These are phyloP conservation scores for Benthosema pterotum DNA, from an alignment of 2,797 vertebrate genomes.

Conservation along the genomic window DNA sequence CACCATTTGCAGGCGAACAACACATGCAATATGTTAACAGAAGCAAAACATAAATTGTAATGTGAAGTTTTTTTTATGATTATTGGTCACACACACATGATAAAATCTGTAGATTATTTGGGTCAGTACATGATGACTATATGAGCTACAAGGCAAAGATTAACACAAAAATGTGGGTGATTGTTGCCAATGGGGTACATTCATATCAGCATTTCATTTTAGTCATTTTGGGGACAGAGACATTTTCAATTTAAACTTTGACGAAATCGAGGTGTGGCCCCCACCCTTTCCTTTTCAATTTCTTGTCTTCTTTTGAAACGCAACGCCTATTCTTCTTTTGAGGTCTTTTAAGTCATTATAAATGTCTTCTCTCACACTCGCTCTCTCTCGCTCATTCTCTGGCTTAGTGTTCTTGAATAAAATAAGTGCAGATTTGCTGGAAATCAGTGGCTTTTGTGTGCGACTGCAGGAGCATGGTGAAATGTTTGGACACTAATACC, in stretches of 20 bases:
- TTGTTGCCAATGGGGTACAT: constrained; percentile 51
- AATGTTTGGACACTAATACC: constrained; percentile 99
- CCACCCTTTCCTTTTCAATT: constrained; percentile 59
- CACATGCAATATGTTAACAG: constrained; percentile 54
- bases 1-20: constrained; percentile 70
- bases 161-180: constrained; percentile 43
- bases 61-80: constrained; percentile 58
- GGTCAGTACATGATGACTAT: constrained; percentile 22
- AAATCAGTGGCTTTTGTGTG: constrained; percentile 99
- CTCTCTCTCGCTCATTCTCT: constrained; percentile 39
- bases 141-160: constrained; percentile 43
- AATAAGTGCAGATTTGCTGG: constrained; percentile 99
- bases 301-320: constrained; percentile 71
- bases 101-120: constrained; percentile 11
- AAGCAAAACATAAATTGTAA: constrained; percentile 39
- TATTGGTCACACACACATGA: constrained; percentile 18
- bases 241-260: constrained; percentile 73
- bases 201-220: constrained; percentile 57
- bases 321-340: constrained; percentile 78
- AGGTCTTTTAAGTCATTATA: constrained; percentile 86
- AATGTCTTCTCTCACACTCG: constrained; percentile 75
- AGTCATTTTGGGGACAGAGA: constrained; percentile 65
- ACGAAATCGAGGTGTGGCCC: constrained; percentile 66
- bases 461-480: constrained; percentile 99
- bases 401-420: constrained; percentile 94